These are phyloP conservation scores for Pristiophorus japonicus DNA, from an alignment of 2,113 vertebrate species.

Conservation along the genomic window DNA sequence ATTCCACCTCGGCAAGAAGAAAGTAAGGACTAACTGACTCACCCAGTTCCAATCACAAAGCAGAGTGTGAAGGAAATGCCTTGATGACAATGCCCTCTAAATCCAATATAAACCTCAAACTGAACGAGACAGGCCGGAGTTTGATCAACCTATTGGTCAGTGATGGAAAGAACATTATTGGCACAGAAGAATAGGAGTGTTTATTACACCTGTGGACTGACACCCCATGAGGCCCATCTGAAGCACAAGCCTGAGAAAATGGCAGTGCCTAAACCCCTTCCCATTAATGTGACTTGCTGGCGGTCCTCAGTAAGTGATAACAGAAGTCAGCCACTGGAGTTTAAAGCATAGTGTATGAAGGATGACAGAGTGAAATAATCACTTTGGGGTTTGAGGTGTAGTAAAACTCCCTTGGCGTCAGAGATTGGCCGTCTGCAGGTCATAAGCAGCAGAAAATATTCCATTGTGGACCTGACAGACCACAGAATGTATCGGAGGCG, in stretches of 20 bases:
- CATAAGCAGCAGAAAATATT: background rate
- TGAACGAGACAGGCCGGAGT: background rate
- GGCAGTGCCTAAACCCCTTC: background rate
- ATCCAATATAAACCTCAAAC: background rate
- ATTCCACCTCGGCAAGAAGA: background rate
- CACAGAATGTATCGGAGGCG: background rate
- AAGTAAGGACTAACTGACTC: background rate
- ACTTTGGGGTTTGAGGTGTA: background rate
- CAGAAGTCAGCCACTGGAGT: background rate
- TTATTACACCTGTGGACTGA: background rate
- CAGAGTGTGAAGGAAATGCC: background rate
- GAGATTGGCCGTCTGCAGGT: background rate
- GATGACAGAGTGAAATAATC: background rate
- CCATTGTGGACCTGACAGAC: background rate
- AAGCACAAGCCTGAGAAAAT: background rate
- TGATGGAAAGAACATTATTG: background rate
- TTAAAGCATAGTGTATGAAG: background rate
- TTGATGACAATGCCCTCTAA: background rate
- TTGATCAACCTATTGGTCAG: background rate
- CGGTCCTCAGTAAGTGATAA: background rate
- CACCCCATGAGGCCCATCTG: background rate
- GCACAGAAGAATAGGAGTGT: background rate
- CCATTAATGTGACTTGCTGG: background rate
- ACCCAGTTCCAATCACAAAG: background rate
- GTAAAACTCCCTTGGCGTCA: background rate